Evolutionary conservation across 2,797 vertebrate genomes (phyloP), one percentile per base, ranked within the genome.

Genomic region (Loris lydekkerianus): DNA sequence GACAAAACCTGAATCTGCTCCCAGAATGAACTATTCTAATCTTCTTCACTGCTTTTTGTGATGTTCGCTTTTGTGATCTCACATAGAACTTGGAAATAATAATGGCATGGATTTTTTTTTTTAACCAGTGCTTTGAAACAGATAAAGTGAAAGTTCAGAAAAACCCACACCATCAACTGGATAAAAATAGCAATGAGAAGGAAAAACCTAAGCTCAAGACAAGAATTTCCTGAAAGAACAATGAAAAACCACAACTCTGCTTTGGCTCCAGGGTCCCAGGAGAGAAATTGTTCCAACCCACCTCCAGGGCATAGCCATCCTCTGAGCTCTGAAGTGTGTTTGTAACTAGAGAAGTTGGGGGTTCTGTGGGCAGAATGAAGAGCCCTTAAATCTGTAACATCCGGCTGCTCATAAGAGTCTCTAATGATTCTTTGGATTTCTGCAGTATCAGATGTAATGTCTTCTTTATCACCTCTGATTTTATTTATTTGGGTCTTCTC

Each of bases 161-260:
- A 96, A 91, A 25, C 15, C 34, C 58, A 84, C 14, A 89, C n/a
- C 60, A 73, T 27, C 65, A 77, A 86, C 69, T 18, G n/a, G 65
- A 87, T 94, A 96, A 89, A 96, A 96, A 89, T 94, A 96, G 86
- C 84, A 91, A 14, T 72, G 29, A 40, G 40, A 58, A 96, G 11
- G 69, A 95, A 91, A 49, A 87, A 56, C 46, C 21, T 60, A 69
- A 49, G 81, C 92, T 89, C 20, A 34, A 81, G 95, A 90, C 87
- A 76, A 93, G 65, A 93, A 80, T 70, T 83, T 92, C 75, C 83
- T 37, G 18, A 73, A 56, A 94, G 86, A 89, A 86, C 86, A 93
- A 75, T 29, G 29, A 31, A 89, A 31, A 60, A 86, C 65, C 14
- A 80, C 23, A 93, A 25, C 13, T 7, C 58, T 63, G 20, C n/a